Conservation (phyloP, 2,888 invertebrate species). For the Rhimphoctona megacephalus region DNA sequence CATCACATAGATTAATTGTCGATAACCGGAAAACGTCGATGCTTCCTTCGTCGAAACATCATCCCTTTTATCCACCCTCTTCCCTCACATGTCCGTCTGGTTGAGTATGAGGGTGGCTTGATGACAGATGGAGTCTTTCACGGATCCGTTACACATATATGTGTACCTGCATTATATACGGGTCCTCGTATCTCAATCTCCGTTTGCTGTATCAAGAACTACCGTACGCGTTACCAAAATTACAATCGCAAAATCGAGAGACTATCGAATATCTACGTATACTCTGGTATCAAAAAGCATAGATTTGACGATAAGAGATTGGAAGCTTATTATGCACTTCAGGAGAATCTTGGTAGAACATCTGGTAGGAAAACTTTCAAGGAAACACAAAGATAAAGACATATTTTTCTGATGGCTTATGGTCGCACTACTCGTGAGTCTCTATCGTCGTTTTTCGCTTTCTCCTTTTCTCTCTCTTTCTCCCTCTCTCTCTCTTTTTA, state of each 20-base stretch:
- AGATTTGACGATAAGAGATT: neutral
- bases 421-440: constrained; percentile 16
- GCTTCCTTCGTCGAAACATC: constrained; percentile 17
- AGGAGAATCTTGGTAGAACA: constrained; percentile 24
- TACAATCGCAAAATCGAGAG: constrained; percentile 39
- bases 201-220: constrained; percentile 6
- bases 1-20: constrained; percentile 58
- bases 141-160: neutral
- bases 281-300: neutral
- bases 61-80: constrained; percentile 20
- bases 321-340: constrained; percentile 32
- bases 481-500: constrained; percentile 47
- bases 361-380: constrained; percentile 26
- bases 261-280: neutral
- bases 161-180: neutral
- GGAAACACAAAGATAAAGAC: constrained; percentile 54
- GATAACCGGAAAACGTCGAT: constrained; percentile 38
- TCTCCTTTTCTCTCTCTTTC: constrained; percentile 42
- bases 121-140: constrained; percentile 39
- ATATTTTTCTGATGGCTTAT: constrained; percentile 61
- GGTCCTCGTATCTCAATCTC: constrained; percentile 24
- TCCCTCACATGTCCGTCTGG: constrained; percentile 28
- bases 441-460: neutral
- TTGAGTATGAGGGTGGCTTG: constrained; percentile 6
- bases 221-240: neutral